A percentile compares a stretch with the other conserved stretches of the same genome.
phyloP scores from a whole-genome alignment of 2,888 invertebrate species.

The Andrena hattorfiana region DNA sequence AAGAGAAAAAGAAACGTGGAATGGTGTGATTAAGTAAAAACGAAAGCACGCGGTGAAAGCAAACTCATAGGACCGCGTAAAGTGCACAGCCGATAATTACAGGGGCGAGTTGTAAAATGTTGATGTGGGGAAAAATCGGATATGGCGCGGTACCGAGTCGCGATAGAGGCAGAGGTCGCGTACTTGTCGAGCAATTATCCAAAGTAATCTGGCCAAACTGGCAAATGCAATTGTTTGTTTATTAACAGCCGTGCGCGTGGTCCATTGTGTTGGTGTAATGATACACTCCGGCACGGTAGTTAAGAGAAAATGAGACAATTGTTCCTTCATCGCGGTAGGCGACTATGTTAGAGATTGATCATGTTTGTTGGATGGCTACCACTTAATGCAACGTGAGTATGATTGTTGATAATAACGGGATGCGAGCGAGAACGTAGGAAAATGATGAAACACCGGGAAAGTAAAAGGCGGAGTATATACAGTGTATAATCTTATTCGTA shows the following conservation, averaged over 20 bases:
- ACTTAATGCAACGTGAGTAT: constrained; percentile 10
- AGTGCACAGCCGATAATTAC: constrained; percentile 43
- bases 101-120: constrained; percentile 36
- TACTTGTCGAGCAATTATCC: constrained; percentile 34
- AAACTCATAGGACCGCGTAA: constrained; percentile 38
- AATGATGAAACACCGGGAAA: constrained; percentile 18
- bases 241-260: constrained; percentile 11
- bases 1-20: background rate
- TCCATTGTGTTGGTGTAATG: constrained; percentile 41
- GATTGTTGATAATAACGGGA: constrained; percentile 2
- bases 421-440: background rate
- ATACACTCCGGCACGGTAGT: constrained; percentile 12
- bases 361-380: constrained; percentile 31
- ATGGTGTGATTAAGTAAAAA: constrained; percentile 39
- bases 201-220: constrained; percentile 14
- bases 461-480: background rate
- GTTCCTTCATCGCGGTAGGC: constrained; percentile 42
- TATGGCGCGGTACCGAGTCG: constrained; percentile 11
- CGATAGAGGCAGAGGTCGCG: constrained; percentile 26
- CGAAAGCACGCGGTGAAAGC: constrained; percentile 53
- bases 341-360: constrained; percentile 27
- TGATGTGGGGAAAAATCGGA: constrained; percentile 34
- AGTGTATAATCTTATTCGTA: background rate
- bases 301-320: constrained; percentile 43
- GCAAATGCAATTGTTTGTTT: constrained; percentile 55